Conservation (phyloP, 2,888 invertebrate genomes). For the Aphodius granarius region DNA sequence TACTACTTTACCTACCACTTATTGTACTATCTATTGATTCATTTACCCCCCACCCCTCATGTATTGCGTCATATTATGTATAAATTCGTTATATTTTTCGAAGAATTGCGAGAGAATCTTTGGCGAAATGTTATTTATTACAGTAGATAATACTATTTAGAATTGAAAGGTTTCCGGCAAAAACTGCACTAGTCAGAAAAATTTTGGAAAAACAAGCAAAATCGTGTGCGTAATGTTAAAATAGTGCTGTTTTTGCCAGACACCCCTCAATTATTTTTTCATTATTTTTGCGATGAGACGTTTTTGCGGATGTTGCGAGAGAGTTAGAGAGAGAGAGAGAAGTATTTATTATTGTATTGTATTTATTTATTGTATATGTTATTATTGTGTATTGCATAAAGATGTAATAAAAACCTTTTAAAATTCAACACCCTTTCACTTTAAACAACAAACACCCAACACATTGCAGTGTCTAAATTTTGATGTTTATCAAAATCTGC, state of each 20-base stretch:
- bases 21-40: background rate
- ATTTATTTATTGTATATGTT: slow-evolving; percentile 24
- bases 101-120: background rate
- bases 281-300: background rate
- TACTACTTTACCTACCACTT: background rate
- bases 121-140: background rate
- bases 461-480: too few relatives aligned
- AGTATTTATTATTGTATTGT: slow-evolving; percentile 7
- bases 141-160: too few relatives aligned
- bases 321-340: background rate
- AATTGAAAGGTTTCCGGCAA: too few relatives aligned
- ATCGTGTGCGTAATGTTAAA: too few relatives aligned
- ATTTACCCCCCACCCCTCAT: background rate
- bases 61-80: background rate
- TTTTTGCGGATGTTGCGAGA: slow-evolving; percentile 3
- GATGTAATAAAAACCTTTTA: slow-evolving; percentile 20
- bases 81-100: background rate
- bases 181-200: too few relatives aligned
- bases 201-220: too few relatives aligned
- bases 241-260: background rate
- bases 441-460: too few relatives aligned
- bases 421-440: slow-evolving; percentile 2
- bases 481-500: too few relatives aligned
- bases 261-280: background rate
- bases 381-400: slow-evolving; percentile 29